Conservation (phyloP, 1,140 invertebrate genomes). For the Zaprionus ornatus region DNA sequence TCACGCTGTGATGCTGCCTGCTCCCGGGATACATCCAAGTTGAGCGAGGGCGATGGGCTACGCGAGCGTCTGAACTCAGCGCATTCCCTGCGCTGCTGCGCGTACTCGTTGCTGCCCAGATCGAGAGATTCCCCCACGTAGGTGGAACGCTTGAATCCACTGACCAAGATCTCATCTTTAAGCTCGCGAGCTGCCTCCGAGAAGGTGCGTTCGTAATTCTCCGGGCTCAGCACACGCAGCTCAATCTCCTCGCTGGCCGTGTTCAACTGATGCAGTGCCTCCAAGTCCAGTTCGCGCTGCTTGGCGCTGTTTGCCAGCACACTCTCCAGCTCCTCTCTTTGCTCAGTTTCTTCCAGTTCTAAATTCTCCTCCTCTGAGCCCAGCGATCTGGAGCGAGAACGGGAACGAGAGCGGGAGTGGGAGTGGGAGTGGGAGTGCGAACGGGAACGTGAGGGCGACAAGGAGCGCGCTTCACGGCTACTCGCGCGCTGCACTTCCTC, state of each 20-base stretch:
- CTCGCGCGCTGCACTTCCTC: conserved; percentile 7
- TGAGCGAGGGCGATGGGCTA: conserved; percentile 51
- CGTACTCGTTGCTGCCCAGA: conserved; percentile 56
- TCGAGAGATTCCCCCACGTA: conserved; percentile 78
- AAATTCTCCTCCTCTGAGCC: neutral
- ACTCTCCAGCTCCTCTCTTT: conserved; percentile 36
- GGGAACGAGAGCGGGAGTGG: conserved; percentile 45
- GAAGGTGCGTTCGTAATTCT: conserved; percentile 56
- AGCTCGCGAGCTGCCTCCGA: conserved; percentile 69
- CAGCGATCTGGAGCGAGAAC: conserved; percentile 37
- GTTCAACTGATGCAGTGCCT: conserved; percentile 51
- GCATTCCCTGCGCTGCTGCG: conserved; percentile 39
- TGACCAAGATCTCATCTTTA: conserved; percentile 58
- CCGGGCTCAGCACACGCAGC: conserved; percentile 57
- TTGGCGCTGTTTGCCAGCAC: conserved; percentile 38
- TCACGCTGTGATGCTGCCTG: conserved; percentile 54
- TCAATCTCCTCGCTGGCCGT: conserved; percentile 70
- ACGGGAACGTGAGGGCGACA: conserved; percentile 59
- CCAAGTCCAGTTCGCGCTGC: conserved; percentile 50
- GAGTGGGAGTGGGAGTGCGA: conserved; percentile 50
- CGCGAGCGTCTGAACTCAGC: conserved; percentile 55
- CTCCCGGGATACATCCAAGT: conserved; percentile 31
- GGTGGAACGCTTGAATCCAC: conserved; percentile 75
- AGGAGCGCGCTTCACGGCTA: conserved; percentile 57
- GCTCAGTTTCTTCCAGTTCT: conserved; percentile 42